Base-by-base conservation (phyloP, 1,140 invertebrate species). In the Tenebrio molitor region DNA sequence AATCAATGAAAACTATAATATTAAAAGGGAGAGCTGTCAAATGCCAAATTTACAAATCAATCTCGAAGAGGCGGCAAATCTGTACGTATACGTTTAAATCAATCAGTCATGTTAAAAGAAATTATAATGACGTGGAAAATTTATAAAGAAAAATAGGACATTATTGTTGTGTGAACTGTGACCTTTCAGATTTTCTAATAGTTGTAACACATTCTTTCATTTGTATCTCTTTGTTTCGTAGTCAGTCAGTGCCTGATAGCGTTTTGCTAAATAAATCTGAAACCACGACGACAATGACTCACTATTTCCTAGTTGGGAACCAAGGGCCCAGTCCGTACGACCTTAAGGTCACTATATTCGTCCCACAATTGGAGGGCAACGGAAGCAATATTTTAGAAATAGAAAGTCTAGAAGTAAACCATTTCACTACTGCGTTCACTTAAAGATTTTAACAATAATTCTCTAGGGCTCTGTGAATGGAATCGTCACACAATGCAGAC, bases 231-330 rank as follows among this genome's bases (percentile, higher is more conserved):
- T 3, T 50, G 10, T 63, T 63, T 63, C 17, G 12, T 10, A 70
- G 58, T 29, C 12, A 21, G 1, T 36, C 33, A 8, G 53, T 39
- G 17, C 53, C 58, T 6, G 58, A 70, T 19, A 70, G 39, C 14
- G 33, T 39, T 29, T 36, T 70, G 4, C 3, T 41, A 21, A 72
- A 41, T 5, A 41, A 17, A 72, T 17, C 14, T 14, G 14, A 68
- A 29, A 19, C 12, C 10, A 10, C 1, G 10, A 34, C 63, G 15
- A 50, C 53, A 6, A 44, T 73, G 12, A 63, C 46, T 1, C 67
- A 75, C 12, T 33, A 34, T 15, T 75, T 73, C 15, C 46, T 63
- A 21, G 21, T 75, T 5, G 71, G 65, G 0, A 75, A 75, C 69
- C 42, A 41, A 19, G 74, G 71, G 0, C 74, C 71, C 0, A 72